Conservation (phyloP, 2,888 invertebrate species). For the Eumacrocentrus americanus region DNA sequence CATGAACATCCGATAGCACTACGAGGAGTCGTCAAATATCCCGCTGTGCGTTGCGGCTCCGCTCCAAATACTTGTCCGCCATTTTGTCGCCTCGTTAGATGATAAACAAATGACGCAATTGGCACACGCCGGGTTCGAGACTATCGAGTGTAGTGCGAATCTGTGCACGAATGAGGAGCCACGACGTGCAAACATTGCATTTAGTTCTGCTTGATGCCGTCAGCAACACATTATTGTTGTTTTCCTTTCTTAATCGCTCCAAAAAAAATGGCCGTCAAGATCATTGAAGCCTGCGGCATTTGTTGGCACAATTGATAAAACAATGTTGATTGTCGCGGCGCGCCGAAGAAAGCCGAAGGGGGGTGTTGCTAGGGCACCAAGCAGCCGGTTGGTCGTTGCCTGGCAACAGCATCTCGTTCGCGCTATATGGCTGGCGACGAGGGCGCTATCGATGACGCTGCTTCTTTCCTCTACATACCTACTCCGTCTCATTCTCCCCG, state of each 20-base stretch:
- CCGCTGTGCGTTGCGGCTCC: slow-evolving; percentile 28
- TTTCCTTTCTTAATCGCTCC: no score
- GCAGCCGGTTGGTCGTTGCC: slow-evolving; percentile 55
- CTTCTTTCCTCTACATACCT: slow-evolving; percentile 20
- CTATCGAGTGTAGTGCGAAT: slow-evolving; percentile 38
- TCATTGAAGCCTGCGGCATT: neutral
- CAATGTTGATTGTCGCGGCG: slow-evolving; percentile 18
- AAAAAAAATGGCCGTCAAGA: neutral
- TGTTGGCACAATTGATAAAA: slow-evolving; percentile 10
- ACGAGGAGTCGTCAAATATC: slow-evolving; percentile 2
- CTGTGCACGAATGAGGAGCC: slow-evolving; percentile 32
- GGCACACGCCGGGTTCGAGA: slow-evolving; percentile 45
- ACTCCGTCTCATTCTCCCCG: slow-evolving; percentile 2
- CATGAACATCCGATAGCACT: no score
- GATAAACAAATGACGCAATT: slow-evolving; percentile 54
- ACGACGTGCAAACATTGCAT: neutral
- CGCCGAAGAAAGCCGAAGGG: slow-evolving; percentile 17
- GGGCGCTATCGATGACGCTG: slow-evolving; percentile 23
- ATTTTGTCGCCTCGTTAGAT: slow-evolving; percentile 54
- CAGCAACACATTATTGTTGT: no score
- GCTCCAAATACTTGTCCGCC: slow-evolving; percentile 42
- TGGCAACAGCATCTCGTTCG: slow-evolving; percentile 52
- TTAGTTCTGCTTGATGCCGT: neutral
- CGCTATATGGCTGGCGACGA: slow-evolving; percentile 27
- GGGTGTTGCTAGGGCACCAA: slow-evolving; percentile 47